Evolutionary conservation across 1,140 invertebrate species (phyloP), one percentile per base, ranked within the genome.

Genomic region (Bombus superbus): DNA sequence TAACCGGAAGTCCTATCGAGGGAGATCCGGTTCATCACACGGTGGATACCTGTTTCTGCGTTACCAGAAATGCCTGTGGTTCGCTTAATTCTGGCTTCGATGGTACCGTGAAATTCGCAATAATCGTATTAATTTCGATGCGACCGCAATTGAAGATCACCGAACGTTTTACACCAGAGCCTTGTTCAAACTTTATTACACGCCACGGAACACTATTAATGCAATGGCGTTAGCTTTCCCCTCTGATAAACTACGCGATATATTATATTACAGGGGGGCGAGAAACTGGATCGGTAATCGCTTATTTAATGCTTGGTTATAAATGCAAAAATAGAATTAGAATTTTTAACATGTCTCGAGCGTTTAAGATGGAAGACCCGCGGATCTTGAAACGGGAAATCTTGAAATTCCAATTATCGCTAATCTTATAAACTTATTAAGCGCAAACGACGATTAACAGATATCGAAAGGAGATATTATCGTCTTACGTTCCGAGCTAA

Each of bases 1-100:
- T 88, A 89, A 83, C 80, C 83, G 88, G 84, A 89, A 89, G 83
- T 83, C 81, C 88, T 64, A 82, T 88, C 73, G 68, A 44, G 42
- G 64, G n/a, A 57, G 88, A 86, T 86, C 80, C 79, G 75, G 84
- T 73, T 77, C 68, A 64, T 44, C 72, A 71, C 74, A 13, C 73
- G 72, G 28, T 32, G 53, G 62, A 78, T 82, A 82, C 66, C 78
- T 62, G 35, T 28, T 57, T 47, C 53, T 69, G 22, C 38, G 68
- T 74, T 64, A 74, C 62, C 76, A 78, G 82, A 80, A 89, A 88
- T 88, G 77, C 72, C 66, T 85, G 87, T 25, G 88, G 88, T 73
- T 76, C 53, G 53, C 83, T 72, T 76, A 74, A 88, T 84, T 77
- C 62, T 42, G 32, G 32, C 10, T 3, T 11, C 72, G 40, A 44